phyloP scores from a whole-genome alignment of 2,113 vertebrate species.

The Coryphaenoides rupestris region DNA sequence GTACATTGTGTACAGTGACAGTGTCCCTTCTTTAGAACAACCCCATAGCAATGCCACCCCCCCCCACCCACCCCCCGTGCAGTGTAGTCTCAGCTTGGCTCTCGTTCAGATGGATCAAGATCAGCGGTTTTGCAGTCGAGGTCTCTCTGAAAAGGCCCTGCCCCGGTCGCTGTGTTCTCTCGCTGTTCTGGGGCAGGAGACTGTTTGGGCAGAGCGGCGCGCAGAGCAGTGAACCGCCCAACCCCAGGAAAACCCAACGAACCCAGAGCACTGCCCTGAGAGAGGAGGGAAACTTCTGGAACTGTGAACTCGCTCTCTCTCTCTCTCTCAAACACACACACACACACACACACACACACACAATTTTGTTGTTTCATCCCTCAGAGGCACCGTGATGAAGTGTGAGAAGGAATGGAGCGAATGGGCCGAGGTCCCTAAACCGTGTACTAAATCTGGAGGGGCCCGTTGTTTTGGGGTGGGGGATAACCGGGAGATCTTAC shows the following conservation, averaged over 20 bases:
- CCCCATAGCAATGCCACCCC: slow-evolving; percentile 30
- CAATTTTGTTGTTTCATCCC: slow-evolving; percentile 28
- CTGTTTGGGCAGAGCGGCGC: slow-evolving; percentile 56
- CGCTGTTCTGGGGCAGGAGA: slow-evolving; percentile 72
- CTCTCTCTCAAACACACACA: background rate
- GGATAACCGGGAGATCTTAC: slow-evolving; percentile 31
- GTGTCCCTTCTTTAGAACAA: slow-evolving; percentile 23
- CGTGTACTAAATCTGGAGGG: slow-evolving; percentile 32
- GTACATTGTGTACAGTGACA: slow-evolving; percentile 17
- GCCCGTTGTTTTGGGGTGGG: background rate
- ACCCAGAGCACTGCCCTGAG: slow-evolving; percentile 54
- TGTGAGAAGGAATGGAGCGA: slow-evolving; percentile 33
- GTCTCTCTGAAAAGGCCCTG: slow-evolving; percentile 62
- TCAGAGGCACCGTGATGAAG: slow-evolving; percentile 23
- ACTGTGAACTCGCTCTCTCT: slow-evolving; percentile 30
- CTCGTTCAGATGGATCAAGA: slow-evolving; percentile 55
- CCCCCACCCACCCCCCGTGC: too few relatives aligned
- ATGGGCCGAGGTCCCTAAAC: slow-evolving; percentile 29
- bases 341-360: background rate
- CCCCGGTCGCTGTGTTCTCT: slow-evolving; percentile 60
- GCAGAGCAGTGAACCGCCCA: slow-evolving; percentile 61
- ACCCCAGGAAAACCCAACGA: slow-evolving; percentile 65
- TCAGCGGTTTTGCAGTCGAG: slow-evolving; percentile 62
- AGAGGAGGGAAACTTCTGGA: slow-evolving; percentile 56
- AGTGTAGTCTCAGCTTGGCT: slow-evolving; percentile 52